Evolutionary conservation across 92 coral and sea anemone genomes (phyloP).

Genomic region (Heliopora coerulea): DNA sequence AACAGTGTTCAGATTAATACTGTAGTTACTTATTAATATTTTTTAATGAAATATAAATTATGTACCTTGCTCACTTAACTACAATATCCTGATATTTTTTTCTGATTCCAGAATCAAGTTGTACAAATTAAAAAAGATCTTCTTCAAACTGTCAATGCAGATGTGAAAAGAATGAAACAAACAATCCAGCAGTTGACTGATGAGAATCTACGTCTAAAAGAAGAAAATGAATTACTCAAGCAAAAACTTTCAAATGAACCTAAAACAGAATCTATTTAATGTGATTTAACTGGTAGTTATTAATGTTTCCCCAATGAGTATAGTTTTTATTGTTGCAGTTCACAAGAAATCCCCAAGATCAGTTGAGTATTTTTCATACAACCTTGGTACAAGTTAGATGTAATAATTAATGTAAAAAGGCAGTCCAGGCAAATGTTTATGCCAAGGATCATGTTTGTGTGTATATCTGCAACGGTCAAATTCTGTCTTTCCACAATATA

Average conservation of each 20-base stretch:
- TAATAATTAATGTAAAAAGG: background rate
- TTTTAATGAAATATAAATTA: too few relatives aligned
- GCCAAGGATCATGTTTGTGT: background rate
- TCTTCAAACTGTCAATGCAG: slow-evolving; percentile 87
- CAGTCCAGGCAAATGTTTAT: background rate
- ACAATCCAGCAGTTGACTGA: slow-evolving; percentile 86
- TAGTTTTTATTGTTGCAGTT: slow-evolving; percentile 44
- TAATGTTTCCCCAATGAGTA: slow-evolving; percentile 13
- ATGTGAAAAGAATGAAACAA: slow-evolving; percentile 94
- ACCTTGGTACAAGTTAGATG: background rate
- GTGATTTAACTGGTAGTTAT: slow-evolving; percentile 30
- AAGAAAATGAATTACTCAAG: slow-evolving; percentile 87
- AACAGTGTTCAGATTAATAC: too few relatives aligned
- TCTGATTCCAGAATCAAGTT: slow-evolving; percentile 78
- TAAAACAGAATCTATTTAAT: slow-evolving; percentile 39
- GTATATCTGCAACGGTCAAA: slow-evolving; percentile 20
- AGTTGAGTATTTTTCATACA: slow-evolving; percentile 3
- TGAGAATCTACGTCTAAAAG: slow-evolving; percentile 86
- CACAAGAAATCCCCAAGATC: background rate
- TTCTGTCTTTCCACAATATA: background rate
- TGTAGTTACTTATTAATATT: too few relatives aligned
- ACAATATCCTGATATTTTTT: background rate
- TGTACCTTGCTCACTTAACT: background rate
- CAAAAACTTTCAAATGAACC: slow-evolving; percentile 45
- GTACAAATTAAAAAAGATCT: slow-evolving; percentile 92